A percentile compares a stretch with the other conserved stretches of the same genome.
Evolutionary conservation across 2,113 vertebrate species (phyloP).

Genomic region (Datnioides undecimradiatus): DNA sequence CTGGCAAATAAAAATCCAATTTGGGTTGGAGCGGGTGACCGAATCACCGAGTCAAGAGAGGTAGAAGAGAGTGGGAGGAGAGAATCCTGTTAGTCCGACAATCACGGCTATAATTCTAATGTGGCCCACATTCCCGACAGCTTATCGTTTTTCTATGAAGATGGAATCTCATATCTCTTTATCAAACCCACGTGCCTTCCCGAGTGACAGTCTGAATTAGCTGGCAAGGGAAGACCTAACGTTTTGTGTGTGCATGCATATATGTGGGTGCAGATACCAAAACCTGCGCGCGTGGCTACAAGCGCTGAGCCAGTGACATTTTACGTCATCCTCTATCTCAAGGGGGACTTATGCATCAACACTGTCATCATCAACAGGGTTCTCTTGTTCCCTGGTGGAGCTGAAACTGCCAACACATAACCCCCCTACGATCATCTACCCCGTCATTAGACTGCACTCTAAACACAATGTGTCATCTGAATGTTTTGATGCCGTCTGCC

Average conservation of each 20-base stretch:
- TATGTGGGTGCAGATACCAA: conserved; percentile 16
- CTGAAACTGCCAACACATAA: conserved; percentile 28
- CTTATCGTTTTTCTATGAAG: conserved; percentile 65
- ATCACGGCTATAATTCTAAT: conserved; percentile 76
- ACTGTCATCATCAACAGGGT: conserved; percentile 63
- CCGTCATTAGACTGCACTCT: conserved; percentile 60
- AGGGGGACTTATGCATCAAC: conserved; percentile 44
- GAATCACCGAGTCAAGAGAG: conserved; percentile 58
- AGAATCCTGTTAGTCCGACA: conserved; percentile 78
- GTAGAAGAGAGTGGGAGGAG: conserved; percentile 60
- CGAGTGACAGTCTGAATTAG: conserved; percentile 44
- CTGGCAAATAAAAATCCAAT: conserved; percentile 79
- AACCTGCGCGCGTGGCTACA: conserved; percentile 22
- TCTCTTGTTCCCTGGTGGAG: conserved; percentile 55
- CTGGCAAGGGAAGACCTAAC: conserved; percentile 11
- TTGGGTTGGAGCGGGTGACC: conserved; percentile 64
- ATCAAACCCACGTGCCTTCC: conserved; percentile 48
- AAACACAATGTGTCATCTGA: conserved; percentile 67
- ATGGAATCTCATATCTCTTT: conserved; percentile 63
- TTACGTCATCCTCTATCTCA: conserved; percentile 48
- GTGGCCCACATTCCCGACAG: conserved; percentile 68
- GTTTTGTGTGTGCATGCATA: neutral
- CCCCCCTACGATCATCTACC: conserved; percentile 30
- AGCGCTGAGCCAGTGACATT: conserved; percentile 50
- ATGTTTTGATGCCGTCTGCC: conserved; percentile 58